phyloP scores from a whole-genome alignment of 2,888 invertebrate genomes.

The Perithous albicinctus region DNA sequence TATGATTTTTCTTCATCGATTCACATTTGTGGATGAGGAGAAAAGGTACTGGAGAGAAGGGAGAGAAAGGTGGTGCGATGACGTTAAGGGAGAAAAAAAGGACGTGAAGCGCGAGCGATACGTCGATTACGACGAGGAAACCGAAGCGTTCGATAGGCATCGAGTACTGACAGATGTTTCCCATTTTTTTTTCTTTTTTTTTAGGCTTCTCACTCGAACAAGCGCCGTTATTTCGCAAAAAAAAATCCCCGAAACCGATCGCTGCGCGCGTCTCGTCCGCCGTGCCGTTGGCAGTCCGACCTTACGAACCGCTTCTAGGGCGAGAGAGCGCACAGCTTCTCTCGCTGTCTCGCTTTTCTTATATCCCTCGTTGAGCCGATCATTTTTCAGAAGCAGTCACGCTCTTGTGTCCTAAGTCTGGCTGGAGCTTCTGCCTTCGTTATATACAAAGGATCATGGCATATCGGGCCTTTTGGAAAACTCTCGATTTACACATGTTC shows the following conservation, averaged over 20 bases:
- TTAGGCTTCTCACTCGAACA: constrained; percentile 71
- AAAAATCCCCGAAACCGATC: constrained; percentile 82
- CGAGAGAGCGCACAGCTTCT: too few relatives aligned
- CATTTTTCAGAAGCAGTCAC: constrained; percentile 64
- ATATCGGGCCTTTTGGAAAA: constrained; percentile 29
- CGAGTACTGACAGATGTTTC: constrained; percentile 83
- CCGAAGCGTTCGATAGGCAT: constrained; percentile 82
- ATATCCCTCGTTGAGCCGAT: constrained; percentile 68
- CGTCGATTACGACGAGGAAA: constrained; percentile 67
- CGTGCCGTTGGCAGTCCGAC: constrained; percentile 41
- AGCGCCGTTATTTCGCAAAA: constrained; percentile 83
- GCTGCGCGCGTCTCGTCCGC: constrained; percentile 66
- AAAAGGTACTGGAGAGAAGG: constrained; percentile 44
- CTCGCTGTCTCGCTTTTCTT: constrained; percentile 37
- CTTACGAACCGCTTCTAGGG: constrained; percentile 46
- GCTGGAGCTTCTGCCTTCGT: constrained; percentile 32
- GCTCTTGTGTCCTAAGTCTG: constrained; percentile 19
- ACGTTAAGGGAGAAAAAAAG: constrained; percentile 30
- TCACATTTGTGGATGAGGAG: constrained; percentile 72
- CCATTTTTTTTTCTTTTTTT: constrained; percentile 82
- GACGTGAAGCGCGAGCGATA: constrained; percentile 46
- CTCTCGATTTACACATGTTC: constrained; percentile 9
- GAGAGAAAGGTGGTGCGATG: not conserved
- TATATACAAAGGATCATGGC: constrained; percentile 37
- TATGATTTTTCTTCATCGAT: constrained; percentile 69